These are phyloP conservation scores for Seira ritae DNA, from an alignment of 2,888 invertebrate species.

Conservation along the genomic window DNA sequence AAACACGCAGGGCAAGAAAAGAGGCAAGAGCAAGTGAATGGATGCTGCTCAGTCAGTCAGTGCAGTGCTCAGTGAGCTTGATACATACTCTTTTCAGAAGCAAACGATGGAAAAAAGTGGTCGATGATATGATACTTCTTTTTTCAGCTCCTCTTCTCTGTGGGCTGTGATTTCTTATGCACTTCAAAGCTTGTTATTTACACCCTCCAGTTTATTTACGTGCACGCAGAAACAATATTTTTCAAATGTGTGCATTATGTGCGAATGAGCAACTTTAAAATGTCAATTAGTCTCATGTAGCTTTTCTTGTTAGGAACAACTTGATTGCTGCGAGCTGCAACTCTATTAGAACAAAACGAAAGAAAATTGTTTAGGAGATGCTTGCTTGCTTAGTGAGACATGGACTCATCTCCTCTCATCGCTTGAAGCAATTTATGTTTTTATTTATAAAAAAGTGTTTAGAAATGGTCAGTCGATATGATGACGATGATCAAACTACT, in stretches of 20 bases:
- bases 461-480: no score
- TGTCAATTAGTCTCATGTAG: slow-evolving; percentile 69
- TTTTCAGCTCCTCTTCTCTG: background rate
- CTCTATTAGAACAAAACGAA: background rate
- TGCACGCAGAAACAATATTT: slow-evolving; percentile 11
- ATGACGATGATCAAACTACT: no score
- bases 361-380: no score
- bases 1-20: background rate
- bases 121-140: background rate
- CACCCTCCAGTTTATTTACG: slow-evolving; percentile 23
- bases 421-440: no score
- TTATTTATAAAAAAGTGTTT: no score
- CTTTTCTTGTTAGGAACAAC: slow-evolving; percentile 48
- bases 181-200: slow-evolving; percentile 11
- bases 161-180: slow-evolving; percentile 15
- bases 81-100: background rate
- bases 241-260: slow-evolving; percentile 48
- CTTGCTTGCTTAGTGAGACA: no score
- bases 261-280: slow-evolving; percentile 66
- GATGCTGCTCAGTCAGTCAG: background rate
- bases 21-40: slow-evolving; percentile 18
- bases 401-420: no score
- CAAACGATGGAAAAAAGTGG: background rate
- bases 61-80: background rate
- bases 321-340: slow-evolving; percentile 12